These are phyloP conservation scores for Halesus radiatus DNA, from an alignment of 1,140 invertebrate genomes.

Conservation along the genomic window DNA sequence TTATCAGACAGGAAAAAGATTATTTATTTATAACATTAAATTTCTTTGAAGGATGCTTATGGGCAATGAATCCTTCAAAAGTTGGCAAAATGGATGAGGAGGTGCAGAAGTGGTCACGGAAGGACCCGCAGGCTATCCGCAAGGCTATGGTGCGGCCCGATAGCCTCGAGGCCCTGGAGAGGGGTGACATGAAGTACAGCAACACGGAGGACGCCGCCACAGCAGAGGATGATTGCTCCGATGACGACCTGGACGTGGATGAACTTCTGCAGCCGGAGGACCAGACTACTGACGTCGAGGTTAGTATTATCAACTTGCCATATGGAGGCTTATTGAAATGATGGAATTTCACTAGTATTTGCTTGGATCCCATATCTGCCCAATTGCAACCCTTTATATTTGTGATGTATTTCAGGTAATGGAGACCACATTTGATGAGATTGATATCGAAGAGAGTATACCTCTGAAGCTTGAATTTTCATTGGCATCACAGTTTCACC, in stretches of 20 bases:
- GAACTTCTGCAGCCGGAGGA: slow-evolving; percentile 67
- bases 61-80: slow-evolving; percentile 96
- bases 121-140: slow-evolving; percentile 88
- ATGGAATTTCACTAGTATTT: too few relatives aligned
- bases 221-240: slow-evolving; percentile 67
- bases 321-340: too few relatives aligned
- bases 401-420: slow-evolving; percentile 60
- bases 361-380: too few relatives aligned
- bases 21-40: slow-evolving; percentile 1
- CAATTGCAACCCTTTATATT: not conserved
- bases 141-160: slow-evolving; percentile 94
- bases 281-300: slow-evolving; percentile 73
- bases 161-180: slow-evolving; percentile 83
- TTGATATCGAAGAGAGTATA: slow-evolving; percentile 65
- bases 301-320: slow-evolving; percentile 62
- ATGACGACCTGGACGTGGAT: slow-evolving; percentile 68
- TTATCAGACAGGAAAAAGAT: not conserved
- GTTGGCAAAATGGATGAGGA: slow-evolving; percentile 97
- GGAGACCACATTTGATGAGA: slow-evolving; percentile 67
- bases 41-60: slow-evolving; percentile 80
- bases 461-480: slow-evolving; percentile 67
- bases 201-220: slow-evolving; percentile 69
- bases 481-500: slow-evolving; percentile 62
- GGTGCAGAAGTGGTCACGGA: slow-evolving; percentile 95
- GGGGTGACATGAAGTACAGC: slow-evolving; percentile 87